Conservation (phyloP, 2,113 vertebrate genomes). For the Mirza zaza region DNA sequence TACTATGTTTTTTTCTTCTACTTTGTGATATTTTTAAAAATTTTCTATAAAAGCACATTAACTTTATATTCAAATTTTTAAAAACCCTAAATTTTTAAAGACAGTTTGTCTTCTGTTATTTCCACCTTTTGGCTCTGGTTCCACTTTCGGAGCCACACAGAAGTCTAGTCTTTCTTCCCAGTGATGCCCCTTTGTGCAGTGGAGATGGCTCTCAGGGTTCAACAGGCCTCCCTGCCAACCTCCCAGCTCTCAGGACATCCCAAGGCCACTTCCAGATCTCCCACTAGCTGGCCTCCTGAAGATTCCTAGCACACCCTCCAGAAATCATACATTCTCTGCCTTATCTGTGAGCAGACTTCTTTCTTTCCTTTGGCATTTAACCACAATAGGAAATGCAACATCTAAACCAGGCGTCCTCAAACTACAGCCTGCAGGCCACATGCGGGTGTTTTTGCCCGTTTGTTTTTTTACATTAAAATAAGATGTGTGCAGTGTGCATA, state of each 20-base stretch:
- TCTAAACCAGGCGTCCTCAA: neutral
- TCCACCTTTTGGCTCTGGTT: neutral
- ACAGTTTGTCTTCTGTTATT: neutral
- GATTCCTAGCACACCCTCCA: neutral
- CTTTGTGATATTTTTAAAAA: neutral
- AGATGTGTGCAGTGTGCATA: too few relatives aligned
- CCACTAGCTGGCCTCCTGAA: neutral
- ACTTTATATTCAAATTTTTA: neutral
- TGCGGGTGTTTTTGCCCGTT: too few relatives aligned
- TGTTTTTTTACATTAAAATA: too few relatives aligned
- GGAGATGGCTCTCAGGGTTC: neutral
- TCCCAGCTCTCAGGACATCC: neutral
- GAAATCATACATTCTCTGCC: neutral
- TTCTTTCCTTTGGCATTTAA: slow-evolving; percentile 5
- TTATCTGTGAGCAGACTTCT: neutral
- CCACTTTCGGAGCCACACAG: neutral
- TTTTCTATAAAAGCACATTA: neutral
- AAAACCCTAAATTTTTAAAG: neutral
- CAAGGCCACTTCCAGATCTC: neutral
- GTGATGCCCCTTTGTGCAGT: neutral
- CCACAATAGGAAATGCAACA: neutral
- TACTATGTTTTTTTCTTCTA: neutral
- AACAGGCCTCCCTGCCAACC: neutral
- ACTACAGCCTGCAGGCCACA: too few relatives aligned
- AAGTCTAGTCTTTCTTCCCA: neutral